Conservation (phyloP, 1,140 invertebrate genomes). For the Aporrectodea caliginosa region DNA sequence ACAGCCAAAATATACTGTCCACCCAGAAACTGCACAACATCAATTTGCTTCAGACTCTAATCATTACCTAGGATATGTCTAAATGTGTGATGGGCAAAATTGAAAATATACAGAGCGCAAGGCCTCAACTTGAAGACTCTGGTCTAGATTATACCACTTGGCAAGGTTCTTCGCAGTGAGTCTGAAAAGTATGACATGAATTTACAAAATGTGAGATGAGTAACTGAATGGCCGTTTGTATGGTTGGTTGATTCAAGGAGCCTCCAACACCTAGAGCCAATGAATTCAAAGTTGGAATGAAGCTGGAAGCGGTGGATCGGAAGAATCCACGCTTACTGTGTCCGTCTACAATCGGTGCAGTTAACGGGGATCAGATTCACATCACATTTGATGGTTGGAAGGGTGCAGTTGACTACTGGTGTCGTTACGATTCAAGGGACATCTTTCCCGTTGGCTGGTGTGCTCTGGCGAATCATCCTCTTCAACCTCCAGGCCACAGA, state of each 20-base stretch:
- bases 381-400: conserved; percentile 97
- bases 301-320: conserved; percentile 93
- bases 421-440: conserved; percentile 84
- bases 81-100: no score
- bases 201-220: no score
- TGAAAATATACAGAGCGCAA: no score
- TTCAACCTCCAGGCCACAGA: conserved; percentile 94
- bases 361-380: conserved; percentile 88
- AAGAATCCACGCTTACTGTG: conserved; percentile 95
- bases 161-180: no score
- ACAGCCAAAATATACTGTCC: no score
- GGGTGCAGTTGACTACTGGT: conserved; percentile 97
- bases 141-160: no score
- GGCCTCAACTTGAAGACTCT: no score
- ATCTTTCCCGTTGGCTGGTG: conserved; percentile 98
- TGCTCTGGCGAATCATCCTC: conserved; percentile 80
- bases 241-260: conserved; percentile 60
- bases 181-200: no score
- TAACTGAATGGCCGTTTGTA: no score
- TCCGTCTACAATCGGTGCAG: conserved; percentile 84
- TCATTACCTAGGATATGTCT: no score
- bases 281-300: conserved; percentile 76
- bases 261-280: conserved; percentile 81
- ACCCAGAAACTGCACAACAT: no score
- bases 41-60: no score